Base-by-base conservation (phyloP, 2,888 invertebrate species). In the Scaptomyza polygonia region DNA sequence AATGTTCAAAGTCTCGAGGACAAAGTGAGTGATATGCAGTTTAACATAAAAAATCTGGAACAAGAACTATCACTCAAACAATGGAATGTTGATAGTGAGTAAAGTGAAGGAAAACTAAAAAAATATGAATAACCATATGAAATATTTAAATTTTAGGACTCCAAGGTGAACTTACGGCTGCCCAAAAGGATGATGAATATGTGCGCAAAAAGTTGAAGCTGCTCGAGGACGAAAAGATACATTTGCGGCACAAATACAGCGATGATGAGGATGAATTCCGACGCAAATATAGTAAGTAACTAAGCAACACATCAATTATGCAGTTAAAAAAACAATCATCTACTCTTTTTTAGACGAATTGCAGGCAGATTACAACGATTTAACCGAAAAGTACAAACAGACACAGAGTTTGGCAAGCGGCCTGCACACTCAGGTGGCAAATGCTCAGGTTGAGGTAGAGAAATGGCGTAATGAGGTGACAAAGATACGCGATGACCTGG, bases 371-470 rank as follows among this genome's bases (percentile, higher is more conserved):
- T 92, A 93, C 65, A 91, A 90, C 71, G 92, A 93, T 69, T 87
- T 93, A 52, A 91, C 92, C 77, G 90, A 91, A 45, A 93, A 92
- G 89, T 93, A 93, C 65, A 91, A 92, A 77, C 89, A 91, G 52
- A 89, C 93, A n/a, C 93, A 93, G 88, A 80, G 87, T 14, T 90
- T 92, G 70, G 91, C 90, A 2, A 87, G 78, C 30, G 83, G 79
- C 18, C 71, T 92, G 39, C 91, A 92, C 54, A 86, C 89, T 2
- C 92, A 92, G 73, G 64, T 92, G 56, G 89, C 90, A 9, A 76
- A 72, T 25, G 91, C 92, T 4, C 89, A 91, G 69, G 80, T 68
- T 36, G 91, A 91, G 62, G 88, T 88, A 2, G 88, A 90, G 44
- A 76, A 89, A 45, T 89, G 86, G 75, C 88, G 86, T 8, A 69